phyloP scores from a whole-genome alignment of 2,888 invertebrate genomes.

The Eupithecia abbreviata region DNA sequence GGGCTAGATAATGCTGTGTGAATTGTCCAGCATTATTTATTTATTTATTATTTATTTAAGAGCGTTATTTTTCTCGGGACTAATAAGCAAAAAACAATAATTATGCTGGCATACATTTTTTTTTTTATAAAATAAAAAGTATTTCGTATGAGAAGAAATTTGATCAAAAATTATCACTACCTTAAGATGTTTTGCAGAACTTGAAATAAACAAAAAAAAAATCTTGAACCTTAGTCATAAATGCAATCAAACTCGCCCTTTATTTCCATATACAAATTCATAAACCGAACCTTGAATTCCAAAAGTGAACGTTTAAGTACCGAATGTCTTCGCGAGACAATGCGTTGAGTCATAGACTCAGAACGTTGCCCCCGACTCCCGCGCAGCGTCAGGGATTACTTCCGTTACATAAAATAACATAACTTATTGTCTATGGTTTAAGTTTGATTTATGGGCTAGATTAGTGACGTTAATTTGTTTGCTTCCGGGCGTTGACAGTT shows the following conservation, averaged over 20 bases:
- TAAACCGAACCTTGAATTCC: conserved; percentile 28
- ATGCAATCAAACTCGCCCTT: neutral
- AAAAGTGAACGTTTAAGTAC: conserved; percentile 37
- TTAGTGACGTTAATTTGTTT: conserved; percentile 21
- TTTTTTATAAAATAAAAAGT: no score
- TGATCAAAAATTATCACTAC: no score
- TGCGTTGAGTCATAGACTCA: conserved; percentile 64
- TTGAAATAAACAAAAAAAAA: neutral
- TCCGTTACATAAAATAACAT: conserved; percentile 49
- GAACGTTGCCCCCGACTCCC: conserved; percentile 75
- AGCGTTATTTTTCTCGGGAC: no score
- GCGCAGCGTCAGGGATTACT: conserved; percentile 59
- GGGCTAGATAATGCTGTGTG: no score
- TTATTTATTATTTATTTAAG: no score
- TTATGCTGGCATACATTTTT: no score
- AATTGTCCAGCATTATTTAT: no score
- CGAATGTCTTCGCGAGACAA: conserved; percentile 43
- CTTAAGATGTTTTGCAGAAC: neutral
- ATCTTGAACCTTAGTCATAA: neutral
- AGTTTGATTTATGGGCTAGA: conserved; percentile 42
- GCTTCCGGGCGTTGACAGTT: conserved; percentile 30
- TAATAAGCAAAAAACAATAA: no score
- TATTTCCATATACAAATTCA: neutral
- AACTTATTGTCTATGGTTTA: conserved; percentile 35
- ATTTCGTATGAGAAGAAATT: no score